A percentile compares a stretch with the other conserved stretches of the same genome.
phyloP scores from a whole-genome alignment of 2,888 invertebrate genomes.

The Sabatieria punctata region DNA sequence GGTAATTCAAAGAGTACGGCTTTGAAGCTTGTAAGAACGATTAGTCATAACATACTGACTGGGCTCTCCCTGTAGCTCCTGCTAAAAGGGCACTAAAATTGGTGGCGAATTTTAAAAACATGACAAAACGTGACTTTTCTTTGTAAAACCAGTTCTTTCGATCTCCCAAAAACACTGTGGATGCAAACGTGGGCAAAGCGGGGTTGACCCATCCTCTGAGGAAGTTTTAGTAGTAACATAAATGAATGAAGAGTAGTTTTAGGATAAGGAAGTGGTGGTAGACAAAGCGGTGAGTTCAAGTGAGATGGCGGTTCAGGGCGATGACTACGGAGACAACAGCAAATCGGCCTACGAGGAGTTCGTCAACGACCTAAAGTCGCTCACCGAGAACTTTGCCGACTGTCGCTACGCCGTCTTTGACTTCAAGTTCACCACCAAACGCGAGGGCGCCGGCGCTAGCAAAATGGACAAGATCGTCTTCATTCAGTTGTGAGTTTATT shows the following conservation, averaged over 20 bases:
- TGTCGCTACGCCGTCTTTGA: slow-evolving; percentile 93
- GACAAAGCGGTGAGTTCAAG: slow-evolving; percentile 25
- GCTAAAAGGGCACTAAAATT: too few species aligned
- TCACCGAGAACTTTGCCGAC: slow-evolving; percentile 55
- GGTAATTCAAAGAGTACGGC: too few species aligned
- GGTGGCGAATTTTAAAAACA: too few species aligned
- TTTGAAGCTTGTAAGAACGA: too few species aligned
- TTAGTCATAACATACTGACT: too few species aligned
- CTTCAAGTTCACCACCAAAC: slow-evolving; percentile 76
- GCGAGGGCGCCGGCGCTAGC: slow-evolving; percentile 74
- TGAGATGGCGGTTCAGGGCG: slow-evolving; percentile 18
- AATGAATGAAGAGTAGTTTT: too few species aligned
- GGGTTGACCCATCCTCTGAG: too few species aligned
- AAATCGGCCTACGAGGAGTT: slow-evolving; percentile 75
- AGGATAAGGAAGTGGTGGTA: slow-evolving; percentile 29
- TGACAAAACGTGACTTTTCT: neutral
- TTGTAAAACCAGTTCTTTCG: neutral
- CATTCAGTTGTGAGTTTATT: slow-evolving; percentile 58
- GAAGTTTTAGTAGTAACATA: too few species aligned
- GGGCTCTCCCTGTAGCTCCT: too few species aligned
- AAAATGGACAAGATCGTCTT: slow-evolving; percentile 95
- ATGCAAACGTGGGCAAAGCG: too few species aligned
- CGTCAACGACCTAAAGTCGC: slow-evolving; percentile 65
- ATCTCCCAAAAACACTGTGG: too few species aligned
- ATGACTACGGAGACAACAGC: slow-evolving; percentile 28